These are phyloP conservation scores for Umimayanthus chanpuru DNA, from an alignment of 92 coral and sea anemone species.

Conservation along the genomic window DNA sequence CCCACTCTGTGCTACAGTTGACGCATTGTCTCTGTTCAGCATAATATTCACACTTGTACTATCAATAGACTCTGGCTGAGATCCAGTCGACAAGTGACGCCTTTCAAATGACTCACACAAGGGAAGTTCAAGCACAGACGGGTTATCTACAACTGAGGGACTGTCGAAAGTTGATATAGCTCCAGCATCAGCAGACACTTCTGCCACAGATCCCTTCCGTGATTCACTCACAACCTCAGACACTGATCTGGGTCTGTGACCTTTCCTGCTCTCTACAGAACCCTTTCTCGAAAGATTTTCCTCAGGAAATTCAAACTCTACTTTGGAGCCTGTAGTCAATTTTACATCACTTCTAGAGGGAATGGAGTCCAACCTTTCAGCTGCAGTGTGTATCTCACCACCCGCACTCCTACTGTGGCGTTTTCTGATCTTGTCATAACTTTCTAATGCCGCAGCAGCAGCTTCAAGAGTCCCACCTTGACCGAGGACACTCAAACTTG, in stretches of 20 bases:
- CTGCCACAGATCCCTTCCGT: conserved; percentile 38
- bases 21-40: conserved; percentile 83
- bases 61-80: conserved; percentile 91
- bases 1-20: conserved; percentile 87
- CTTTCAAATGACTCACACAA: conserved; percentile 71
- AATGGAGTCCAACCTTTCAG: conserved; percentile 44
- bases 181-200: conserved; percentile 22
- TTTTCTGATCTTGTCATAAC: conserved; percentile 60
- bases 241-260: conserved; percentile 74
- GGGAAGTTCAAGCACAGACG: conserved; percentile 68
- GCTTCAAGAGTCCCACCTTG: conserved; percentile 71
- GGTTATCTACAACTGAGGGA: conserved; percentile 68
- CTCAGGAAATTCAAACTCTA: conserved; percentile 56
- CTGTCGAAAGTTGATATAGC: conserved; percentile 49
- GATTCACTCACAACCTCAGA: conserved; percentile 76
- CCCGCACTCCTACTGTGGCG: conserved; percentile 60
- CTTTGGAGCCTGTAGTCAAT: conserved; percentile 44
- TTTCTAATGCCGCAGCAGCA: conserved; percentile 80
- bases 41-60: conserved; percentile 73
- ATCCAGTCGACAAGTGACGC: conserved; percentile 76
- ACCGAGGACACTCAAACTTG: conserved; percentile 71
- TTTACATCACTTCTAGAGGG: conserved; percentile 47
- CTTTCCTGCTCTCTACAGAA: conserved; percentile 57
- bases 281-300: conserved; percentile 60
- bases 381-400: conserved; percentile 27